Base-by-base conservation (phyloP, 2,797 vertebrate genomes). In the Takifugu rubripes region DNA sequence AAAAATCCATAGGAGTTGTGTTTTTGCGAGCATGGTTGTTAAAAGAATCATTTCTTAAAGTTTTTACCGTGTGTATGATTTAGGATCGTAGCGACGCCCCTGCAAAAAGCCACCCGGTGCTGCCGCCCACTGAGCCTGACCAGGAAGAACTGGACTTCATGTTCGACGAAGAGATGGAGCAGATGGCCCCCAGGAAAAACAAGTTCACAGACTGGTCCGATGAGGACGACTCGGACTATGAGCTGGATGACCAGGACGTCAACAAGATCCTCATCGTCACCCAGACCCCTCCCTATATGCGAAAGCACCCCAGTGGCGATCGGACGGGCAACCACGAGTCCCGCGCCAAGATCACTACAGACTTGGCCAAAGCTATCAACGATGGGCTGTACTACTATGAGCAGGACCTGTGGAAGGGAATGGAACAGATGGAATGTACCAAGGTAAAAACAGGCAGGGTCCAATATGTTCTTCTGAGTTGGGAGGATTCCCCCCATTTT, bases 181-280 rank as follows among this genome's bases (percentile, higher is more conserved):
- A 92, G 77, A 87, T 94, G 73, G 83, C 91, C 15, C 89, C 88
- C 31, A 87, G 52, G 74, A 95, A 93, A 83, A 94, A 93, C 82
- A 90, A 87, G 50, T 94, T 95, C 76, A 92, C 89, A 8, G 91
- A 95, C 67, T 94, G 94, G 94, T 96, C 94, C 4, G 91, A 92
- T 11, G 90, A 91, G 31, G 91, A 92, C 0, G 93, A 96, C 80
- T 97, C 94, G 0, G 93, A 97, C 83, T 94, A 94, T 67, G 95
- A 99, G 90, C 89, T 97, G 67, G 92, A 96, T 51, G 94, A 97
- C 86, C 88, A 91, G 26, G 96, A 97, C 25, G 64, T 98, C 62
- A 94, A 97, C 82, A 97, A 96, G 85, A 96, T 98, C 84, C 89
- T 97, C 61, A 97, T 97, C 61, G 94, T 97, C 77, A 97, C 93